Percentiles rank a stretch among this genome's conserved stretches.
Conservation (phyloP, 2,113 vertebrate species). For the Xiphophorus couchianus region DNA sequence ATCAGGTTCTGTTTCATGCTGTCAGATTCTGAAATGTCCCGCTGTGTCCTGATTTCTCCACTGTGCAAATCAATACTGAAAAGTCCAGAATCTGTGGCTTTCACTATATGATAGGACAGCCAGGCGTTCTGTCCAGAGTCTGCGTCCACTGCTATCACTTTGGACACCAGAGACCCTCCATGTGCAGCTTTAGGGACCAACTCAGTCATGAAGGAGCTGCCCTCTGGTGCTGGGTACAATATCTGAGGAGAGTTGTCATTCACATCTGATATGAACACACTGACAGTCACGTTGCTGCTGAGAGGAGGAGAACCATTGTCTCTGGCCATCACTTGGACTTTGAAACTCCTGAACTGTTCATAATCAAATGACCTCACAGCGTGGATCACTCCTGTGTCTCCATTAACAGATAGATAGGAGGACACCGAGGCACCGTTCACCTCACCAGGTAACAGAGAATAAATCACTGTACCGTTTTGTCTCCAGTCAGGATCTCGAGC, state of each 20-base stretch:
- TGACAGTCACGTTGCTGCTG: slow-evolving; percentile 42
- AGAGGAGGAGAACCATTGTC: slow-evolving; percentile 78
- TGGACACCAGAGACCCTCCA: slow-evolving; percentile 78
- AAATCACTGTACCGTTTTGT: slow-evolving; percentile 66
- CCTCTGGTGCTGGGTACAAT: slow-evolving; percentile 68
- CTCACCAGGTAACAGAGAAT: slow-evolving; percentile 42
- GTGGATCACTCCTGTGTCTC: slow-evolving; percentile 56
- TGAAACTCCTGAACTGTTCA: slow-evolving; percentile 72
- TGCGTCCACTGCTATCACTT: slow-evolving; percentile 75
- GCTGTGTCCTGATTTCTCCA: no score
- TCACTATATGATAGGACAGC: no score
- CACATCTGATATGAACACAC: slow-evolving; percentile 70
- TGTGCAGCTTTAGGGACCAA: slow-evolving; percentile 73
- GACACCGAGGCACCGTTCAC: slow-evolving; percentile 31
- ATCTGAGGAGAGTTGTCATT: slow-evolving; percentile 71
- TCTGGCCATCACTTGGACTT: slow-evolving; percentile 65
- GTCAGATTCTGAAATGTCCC: no score
- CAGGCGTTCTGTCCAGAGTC: slow-evolving; percentile 21
- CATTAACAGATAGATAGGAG: slow-evolving; percentile 79
- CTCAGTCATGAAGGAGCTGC: slow-evolving; percentile 74
- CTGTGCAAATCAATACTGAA: no score
- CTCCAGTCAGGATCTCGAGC: neutral
- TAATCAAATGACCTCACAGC: slow-evolving; percentile 79
- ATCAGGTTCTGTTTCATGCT: no score
- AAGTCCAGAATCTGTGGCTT: no score